Evolutionary conservation across 2,888 invertebrate species (phyloP).

Genomic region (Amorpha juglandis): DNA sequence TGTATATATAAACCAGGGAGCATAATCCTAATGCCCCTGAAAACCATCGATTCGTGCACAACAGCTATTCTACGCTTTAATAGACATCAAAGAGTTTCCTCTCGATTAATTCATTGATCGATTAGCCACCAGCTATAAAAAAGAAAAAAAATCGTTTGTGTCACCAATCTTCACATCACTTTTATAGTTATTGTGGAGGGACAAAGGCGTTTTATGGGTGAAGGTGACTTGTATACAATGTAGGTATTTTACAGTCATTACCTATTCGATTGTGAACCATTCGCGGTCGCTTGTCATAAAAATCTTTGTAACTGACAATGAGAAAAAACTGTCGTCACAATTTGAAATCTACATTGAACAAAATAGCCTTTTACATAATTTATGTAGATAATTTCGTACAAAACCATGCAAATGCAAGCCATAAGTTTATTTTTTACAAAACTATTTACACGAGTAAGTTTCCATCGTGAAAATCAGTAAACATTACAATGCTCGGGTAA

Average conservation of each 20-base stretch:
- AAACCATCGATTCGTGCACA: conserved; percentile 57
- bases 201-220: conserved; percentile 29
- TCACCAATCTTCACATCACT: conserved; percentile 31
- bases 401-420: not conserved
- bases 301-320: conserved; percentile 5
- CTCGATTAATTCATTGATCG: conserved; percentile 60
- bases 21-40: conserved; percentile 57
- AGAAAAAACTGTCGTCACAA: not conserved
- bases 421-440: conserved; percentile 8
- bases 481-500: conserved; percentile 7
- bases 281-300: conserved; percentile 7
- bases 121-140: conserved; percentile 49
- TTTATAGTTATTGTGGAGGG: conserved; percentile 21
- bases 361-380: too few relatives aligned
- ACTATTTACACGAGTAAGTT: not conserved
- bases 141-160: conserved; percentile 27
- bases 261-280: conserved; percentile 15
- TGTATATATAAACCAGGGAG: conserved; percentile 1
- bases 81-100: conserved; percentile 72
- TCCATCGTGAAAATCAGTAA: conserved; percentile 12
- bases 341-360: too few relatives aligned
- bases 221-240: conserved; percentile 26
- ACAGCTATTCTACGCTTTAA: conserved; percentile 60
- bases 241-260: conserved; percentile 8
- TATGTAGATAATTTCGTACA: not conserved